Conservation (phyloP, 2,797 vertebrate species). For the Tolypeutes matacus region DNA sequence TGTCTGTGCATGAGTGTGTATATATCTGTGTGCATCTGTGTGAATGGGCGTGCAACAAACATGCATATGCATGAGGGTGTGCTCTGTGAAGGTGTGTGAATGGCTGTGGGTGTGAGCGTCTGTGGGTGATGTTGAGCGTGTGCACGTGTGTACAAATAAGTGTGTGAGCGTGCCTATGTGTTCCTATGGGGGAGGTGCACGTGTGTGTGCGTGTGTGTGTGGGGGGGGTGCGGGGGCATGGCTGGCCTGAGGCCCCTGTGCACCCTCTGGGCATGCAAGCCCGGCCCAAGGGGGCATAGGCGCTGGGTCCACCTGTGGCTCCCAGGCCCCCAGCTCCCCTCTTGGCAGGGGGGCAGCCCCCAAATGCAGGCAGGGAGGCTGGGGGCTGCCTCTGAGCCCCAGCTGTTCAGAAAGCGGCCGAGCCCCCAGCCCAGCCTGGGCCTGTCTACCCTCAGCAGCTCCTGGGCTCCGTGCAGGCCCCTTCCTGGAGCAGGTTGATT, state of each 20-base stretch:
- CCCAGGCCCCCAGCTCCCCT: background rate
- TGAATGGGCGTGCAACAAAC: too few species aligned
- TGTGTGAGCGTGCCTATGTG: too few species aligned
- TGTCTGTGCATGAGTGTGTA: too few species aligned
- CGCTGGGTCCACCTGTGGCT: background rate
- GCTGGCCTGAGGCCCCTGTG: background rate
- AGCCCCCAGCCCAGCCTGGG: background rate
- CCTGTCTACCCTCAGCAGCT: rapidly evolving
- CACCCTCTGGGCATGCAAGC: background rate
- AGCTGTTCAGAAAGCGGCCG: rapidly evolving
- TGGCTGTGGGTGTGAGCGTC: too few species aligned
- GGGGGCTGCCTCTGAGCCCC: background rate
- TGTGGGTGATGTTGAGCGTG: too few species aligned
- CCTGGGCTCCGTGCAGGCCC: slow-evolving; percentile 16
- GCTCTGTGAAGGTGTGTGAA: too few species aligned
- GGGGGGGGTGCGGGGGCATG: background rate
- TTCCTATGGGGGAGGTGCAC: too few species aligned
- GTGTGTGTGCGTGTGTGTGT: background rate
- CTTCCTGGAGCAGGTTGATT: slow-evolving; percentile 79
- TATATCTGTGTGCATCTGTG: too few species aligned
- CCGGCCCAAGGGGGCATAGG: background rate
- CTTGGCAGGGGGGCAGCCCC: background rate
- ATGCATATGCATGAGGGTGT: too few species aligned
- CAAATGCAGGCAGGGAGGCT: background rate
- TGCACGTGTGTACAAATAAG: too few species aligned